Evolutionary conservation across 2,797 vertebrate genomes (phyloP).

Genomic region (Myoxocephalus aenaeus): DNA sequence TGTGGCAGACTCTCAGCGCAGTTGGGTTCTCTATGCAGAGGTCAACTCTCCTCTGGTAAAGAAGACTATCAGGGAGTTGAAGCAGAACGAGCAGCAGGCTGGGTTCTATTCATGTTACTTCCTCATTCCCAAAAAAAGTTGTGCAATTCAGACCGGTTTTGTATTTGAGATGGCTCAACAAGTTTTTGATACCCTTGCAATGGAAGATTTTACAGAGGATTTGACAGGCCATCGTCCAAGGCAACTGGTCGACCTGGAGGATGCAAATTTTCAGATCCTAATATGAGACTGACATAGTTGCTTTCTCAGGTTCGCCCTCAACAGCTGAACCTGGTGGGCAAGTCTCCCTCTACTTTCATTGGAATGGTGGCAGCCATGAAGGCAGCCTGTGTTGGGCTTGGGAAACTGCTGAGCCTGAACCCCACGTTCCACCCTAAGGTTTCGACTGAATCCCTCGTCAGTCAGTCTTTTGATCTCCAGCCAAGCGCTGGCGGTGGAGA

Average conservation of each 20-base stretch:
- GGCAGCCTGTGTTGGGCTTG: background rate
- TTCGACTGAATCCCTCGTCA: background rate
- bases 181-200: too few species aligned
- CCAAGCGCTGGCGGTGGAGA: background rate
- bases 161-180: too few species aligned
- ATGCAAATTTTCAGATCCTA: background rate
- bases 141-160: too few species aligned
- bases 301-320: background rate
- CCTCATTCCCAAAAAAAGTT: background rate
- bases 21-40: background rate
- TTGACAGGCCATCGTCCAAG: background rate
- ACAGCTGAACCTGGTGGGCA: background rate
- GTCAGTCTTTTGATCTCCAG: background rate
- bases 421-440: background rate
- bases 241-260: background rate
- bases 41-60: background rate
- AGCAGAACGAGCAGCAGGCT: background rate
- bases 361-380: too few species aligned
- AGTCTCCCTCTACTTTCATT: background rate
- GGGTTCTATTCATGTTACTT: background rate
- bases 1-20: background rate
- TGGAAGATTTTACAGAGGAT: background rate
- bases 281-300: background rate
- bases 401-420: too few species aligned
- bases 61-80: background rate